phyloP scores from a whole-genome alignment of 2,113 vertebrate species.

The Coptodon rendalli region DNA sequence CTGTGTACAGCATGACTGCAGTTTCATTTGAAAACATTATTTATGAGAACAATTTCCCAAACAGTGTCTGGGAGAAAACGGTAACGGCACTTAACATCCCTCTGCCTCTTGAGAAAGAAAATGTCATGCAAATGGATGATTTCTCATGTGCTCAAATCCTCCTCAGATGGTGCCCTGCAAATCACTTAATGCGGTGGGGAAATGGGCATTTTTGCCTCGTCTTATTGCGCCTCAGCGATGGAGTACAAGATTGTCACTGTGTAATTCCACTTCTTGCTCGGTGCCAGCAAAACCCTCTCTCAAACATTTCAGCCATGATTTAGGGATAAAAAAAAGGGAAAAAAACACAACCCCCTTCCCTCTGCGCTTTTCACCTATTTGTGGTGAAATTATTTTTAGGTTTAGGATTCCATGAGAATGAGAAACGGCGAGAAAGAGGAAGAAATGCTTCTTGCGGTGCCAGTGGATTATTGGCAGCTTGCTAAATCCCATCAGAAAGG shows the following conservation, averaged over 20 bases:
- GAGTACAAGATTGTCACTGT: slow-evolving; percentile 55
- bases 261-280: slow-evolving; percentile 54
- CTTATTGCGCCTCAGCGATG: slow-evolving; percentile 45
- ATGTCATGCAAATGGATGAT: slow-evolving; percentile 49
- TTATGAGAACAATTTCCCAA: slow-evolving; percentile 32
- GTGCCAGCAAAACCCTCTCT: slow-evolving; percentile 29
- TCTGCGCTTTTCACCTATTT: slow-evolving; percentile 36
- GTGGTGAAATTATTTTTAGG: slow-evolving; percentile 63
- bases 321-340: slow-evolving; percentile 6
- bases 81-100: slow-evolving; percentile 28
- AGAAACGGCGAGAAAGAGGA: background rate
- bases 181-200: slow-evolving; percentile 53
- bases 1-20: background rate
- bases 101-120: slow-evolving; percentile 27
- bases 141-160: slow-evolving; percentile 37
- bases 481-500: slow-evolving; percentile 60
- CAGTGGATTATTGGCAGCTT: slow-evolving; percentile 62
- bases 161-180: slow-evolving; percentile 50
- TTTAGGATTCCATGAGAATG: slow-evolving; percentile 41
- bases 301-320: slow-evolving; percentile 53
- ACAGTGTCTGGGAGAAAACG: slow-evolving; percentile 14
- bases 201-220: slow-evolving; percentile 42
- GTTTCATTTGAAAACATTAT: slow-evolving; percentile 41
- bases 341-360: background rate
- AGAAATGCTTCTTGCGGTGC: slow-evolving; percentile 15